phyloP scores from a whole-genome alignment of 2,888 invertebrate species.

The Oligia fasciuncula region DNA sequence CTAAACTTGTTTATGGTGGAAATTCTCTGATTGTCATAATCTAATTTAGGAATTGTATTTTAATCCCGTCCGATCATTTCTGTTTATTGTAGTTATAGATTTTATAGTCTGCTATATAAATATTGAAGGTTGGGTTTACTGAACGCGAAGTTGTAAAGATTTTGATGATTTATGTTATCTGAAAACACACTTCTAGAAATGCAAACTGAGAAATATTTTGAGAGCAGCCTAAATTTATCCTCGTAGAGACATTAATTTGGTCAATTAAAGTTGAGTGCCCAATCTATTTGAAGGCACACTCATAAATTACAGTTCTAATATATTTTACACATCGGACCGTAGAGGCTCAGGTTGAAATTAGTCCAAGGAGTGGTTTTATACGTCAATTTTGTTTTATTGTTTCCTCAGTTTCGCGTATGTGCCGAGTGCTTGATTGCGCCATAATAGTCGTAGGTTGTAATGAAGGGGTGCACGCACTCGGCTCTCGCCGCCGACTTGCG shows the following conservation, averaged over 20 bases:
- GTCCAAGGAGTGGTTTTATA: constrained; percentile 86
- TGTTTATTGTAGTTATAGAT: constrained; percentile 46
- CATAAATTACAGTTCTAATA: constrained; percentile 77
- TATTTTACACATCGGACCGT: constrained; percentile 79
- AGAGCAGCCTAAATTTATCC: constrained; percentile 18
- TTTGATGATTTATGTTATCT: constrained; percentile 18
- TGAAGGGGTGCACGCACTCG: constrained; percentile 87
- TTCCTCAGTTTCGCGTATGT: constrained; percentile 88
- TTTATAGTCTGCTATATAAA: constrained; percentile 44
- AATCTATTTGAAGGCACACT: constrained; percentile 72
- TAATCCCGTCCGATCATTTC: constrained; percentile 48
- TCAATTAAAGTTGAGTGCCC: constrained; percentile 67
- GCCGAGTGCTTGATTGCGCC: constrained; percentile 87
- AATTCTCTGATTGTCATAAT: constrained; percentile 73
- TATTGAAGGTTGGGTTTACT: constrained; percentile 8
- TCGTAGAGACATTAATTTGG: constrained; percentile 60
- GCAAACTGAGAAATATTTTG: constrained; percentile 28
- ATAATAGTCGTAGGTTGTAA: constrained; percentile 86
- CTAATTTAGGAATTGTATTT: constrained; percentile 65
- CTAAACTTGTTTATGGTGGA: constrained; percentile 79
- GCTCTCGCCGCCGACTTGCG: constrained; percentile 77
- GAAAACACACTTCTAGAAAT: constrained; percentile 5
- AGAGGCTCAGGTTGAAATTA: constrained; percentile 78
- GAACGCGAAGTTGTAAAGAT: not conserved
- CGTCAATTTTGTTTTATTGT: constrained; percentile 88